Percentiles rank a stretch among this genome's conserved stretches.
Conservation (phyloP, 1,140 invertebrate genomes). For the Sminthurides bifidus region DNA sequence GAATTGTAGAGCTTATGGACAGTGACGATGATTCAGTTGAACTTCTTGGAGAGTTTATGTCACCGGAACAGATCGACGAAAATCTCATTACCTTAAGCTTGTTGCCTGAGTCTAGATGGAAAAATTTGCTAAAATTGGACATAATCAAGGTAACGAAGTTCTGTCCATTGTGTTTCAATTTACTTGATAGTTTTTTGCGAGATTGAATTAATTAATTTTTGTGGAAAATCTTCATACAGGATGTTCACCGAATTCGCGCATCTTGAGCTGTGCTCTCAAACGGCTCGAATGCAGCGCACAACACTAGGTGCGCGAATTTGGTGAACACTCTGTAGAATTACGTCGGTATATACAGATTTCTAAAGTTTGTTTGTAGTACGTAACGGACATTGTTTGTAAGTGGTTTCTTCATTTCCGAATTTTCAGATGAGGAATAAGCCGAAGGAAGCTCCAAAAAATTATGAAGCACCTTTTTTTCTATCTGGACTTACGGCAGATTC, state of each 20-base stretch:
- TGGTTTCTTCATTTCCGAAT: not conserved
- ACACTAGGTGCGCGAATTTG: no score
- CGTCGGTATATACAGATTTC: not conserved
- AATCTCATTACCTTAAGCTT: slow-evolving; percentile 77
- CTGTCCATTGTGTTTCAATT: not conserved
- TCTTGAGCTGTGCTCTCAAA: no score
- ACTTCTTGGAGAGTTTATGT: slow-evolving; percentile 50
- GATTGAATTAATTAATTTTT: not conserved
- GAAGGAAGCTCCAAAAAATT: slow-evolving; percentile 62
- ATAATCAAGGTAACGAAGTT: slow-evolving; percentile 54
- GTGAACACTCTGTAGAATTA: not conserved
- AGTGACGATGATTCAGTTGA: slow-evolving; percentile 24
- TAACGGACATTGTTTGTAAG: not conserved
- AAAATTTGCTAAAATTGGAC: slow-evolving; percentile 82
- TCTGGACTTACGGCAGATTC: not conserved
- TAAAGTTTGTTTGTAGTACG: not conserved
- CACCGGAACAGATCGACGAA: slow-evolving; percentile 64
- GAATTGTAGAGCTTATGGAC: not conserved
- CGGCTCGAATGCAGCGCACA: no score
- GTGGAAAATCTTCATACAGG: not conserved
- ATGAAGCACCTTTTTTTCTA: slow-evolving; percentile 87
- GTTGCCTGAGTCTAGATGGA: slow-evolving; percentile 77
- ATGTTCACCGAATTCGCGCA: not conserved
- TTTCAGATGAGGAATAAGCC: slow-evolving; percentile 68
- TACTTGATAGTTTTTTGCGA: not conserved